Percentiles rank a stretch among this genome's conserved stretches.
Evolutionary conservation across 2,888 invertebrate species (phyloP).

Genomic region (Shargacucullia verbasci): DNA sequence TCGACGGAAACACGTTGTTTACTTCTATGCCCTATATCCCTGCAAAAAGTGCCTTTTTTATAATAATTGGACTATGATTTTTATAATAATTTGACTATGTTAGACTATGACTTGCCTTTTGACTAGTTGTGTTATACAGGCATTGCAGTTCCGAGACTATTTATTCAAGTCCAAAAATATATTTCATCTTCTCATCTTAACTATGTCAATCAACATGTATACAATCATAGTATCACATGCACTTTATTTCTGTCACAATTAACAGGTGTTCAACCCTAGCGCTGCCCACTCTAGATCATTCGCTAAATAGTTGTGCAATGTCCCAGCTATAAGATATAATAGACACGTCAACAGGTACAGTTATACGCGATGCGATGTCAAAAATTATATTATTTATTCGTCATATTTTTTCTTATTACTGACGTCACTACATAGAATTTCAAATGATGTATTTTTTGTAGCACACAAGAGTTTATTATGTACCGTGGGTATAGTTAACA

Average conservation of each 20-base stretch:
- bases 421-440: slow-evolving; percentile 24
- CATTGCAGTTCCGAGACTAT: neutral
- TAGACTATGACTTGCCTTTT: too few relatives aligned
- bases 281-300: slow-evolving; percentile 19
- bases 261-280: slow-evolving; percentile 27
- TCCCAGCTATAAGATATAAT: slow-evolving; percentile 25
- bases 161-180: neutral
- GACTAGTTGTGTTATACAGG: too few relatives aligned
- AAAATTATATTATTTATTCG: slow-evolving; percentile 31
- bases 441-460: neutral
- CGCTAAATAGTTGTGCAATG: slow-evolving; percentile 33
- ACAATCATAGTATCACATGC: slow-evolving; percentile 21
- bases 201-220: slow-evolving; percentile 12
- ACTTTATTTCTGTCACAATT: slow-evolving; percentile 11
- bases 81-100: too few relatives aligned
- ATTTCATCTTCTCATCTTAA: slow-evolving; percentile 1
- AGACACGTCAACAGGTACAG: slow-evolving; percentile 32
- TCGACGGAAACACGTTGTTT: too few relatives aligned
- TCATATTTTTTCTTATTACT: slow-evolving; percentile 21
- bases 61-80: too few relatives aligned
- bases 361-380: slow-evolving; percentile 21
- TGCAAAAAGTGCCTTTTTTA: too few relatives aligned
- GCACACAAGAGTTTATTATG: too few relatives aligned
- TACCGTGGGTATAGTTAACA: too few relatives aligned
- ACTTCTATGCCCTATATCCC: too few relatives aligned